Evolutionary conservation across 2,888 invertebrate genomes (phyloP).

Genomic region (Bombyx huttoni): DNA sequence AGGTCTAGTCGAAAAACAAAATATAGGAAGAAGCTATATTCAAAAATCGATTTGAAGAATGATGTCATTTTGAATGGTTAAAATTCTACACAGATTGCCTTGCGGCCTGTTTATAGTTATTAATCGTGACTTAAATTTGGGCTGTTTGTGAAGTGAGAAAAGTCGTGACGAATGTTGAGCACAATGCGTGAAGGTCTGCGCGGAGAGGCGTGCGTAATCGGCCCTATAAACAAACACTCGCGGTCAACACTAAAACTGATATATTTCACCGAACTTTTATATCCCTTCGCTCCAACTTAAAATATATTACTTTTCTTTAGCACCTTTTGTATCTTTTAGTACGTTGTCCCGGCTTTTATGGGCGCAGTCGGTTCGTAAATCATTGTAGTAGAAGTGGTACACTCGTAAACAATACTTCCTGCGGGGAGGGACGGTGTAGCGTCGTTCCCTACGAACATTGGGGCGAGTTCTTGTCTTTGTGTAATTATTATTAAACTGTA

Average conservation of each 20-base stretch:
- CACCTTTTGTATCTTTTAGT: constrained; percentile 72
- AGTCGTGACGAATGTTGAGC: constrained; percentile 34
- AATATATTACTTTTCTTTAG: constrained; percentile 72
- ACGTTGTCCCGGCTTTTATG: constrained; percentile 68
- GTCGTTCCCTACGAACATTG: neutral
- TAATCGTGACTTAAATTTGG: constrained; percentile 6
- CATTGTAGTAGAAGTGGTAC: constrained; percentile 68
- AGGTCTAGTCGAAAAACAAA: neutral
- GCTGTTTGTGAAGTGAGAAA: constrained; percentile 24
- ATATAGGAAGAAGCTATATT: neutral
- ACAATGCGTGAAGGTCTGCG: constrained; percentile 24
- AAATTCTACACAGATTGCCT: constrained; percentile 1
- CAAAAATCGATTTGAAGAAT: neutral
- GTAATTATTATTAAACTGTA: neutral
- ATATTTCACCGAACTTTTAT: constrained; percentile 70
- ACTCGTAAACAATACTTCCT: constrained; percentile 60
- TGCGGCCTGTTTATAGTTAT: constrained; percentile 3
- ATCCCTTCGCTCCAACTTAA: constrained; percentile 62
- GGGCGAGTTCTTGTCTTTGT: neutral
- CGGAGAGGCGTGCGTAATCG: constrained; percentile 61
- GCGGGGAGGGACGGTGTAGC: constrained; percentile 20
- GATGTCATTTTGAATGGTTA: neutral
- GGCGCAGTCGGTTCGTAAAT: constrained; percentile 64
- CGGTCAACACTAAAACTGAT: constrained; percentile 62
- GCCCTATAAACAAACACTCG: constrained; percentile 63